Evolutionary conservation across 2,888 invertebrate species (phyloP), one percentile per base, ranked within the genome.

Genomic region (Hirtodrosophila alboralis): DNA sequence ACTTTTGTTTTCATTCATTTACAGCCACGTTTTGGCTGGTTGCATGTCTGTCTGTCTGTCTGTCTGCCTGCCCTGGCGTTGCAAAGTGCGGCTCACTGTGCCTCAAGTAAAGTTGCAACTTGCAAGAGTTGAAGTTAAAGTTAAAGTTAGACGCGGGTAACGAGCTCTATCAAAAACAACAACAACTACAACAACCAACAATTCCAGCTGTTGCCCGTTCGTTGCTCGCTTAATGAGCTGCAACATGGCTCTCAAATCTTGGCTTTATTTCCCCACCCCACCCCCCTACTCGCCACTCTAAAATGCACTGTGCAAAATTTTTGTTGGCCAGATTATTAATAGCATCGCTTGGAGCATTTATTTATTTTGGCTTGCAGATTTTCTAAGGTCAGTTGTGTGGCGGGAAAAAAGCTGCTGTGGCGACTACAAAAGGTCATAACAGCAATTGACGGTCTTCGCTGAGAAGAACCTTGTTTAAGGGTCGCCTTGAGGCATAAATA

Each of bases 1-100:
- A 84, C 84, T 83, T 79, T 83, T 75, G 77, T 81, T 84, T 83
- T 83, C 78, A 69, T 83, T 83, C 78, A 69, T 81, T 74, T 71
- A 41, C 43, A 61, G 66, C 30, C 53, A 43, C 48, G 57, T 52
- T 62, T 58, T 66, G 62, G 36, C 70, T 70, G 66, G 51, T 53
- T 70, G 65, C 23, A 38, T 52, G 49, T 9, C 37, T 65, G 66
- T 61, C 54, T n/a, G n/a, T n/a, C n/a, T n/a, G n/a, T n/a, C n/a
- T n/a, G 65, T 21, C 44, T 52, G 49, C 9, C 37, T 65, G 66
- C 66, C 54, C 48, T 61, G 51, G 47, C 53, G 69, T 68, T 54
- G 67, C 65, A 59, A 66, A 71, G 58, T 59, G 67, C 28, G 52
- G 52, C 54, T 41, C 23, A 49, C n/a, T 43, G 57, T 54, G 48